Evolutionary conservation across 2,888 invertebrate species (phyloP).

Genomic region (Oligia latruncula): DNA sequence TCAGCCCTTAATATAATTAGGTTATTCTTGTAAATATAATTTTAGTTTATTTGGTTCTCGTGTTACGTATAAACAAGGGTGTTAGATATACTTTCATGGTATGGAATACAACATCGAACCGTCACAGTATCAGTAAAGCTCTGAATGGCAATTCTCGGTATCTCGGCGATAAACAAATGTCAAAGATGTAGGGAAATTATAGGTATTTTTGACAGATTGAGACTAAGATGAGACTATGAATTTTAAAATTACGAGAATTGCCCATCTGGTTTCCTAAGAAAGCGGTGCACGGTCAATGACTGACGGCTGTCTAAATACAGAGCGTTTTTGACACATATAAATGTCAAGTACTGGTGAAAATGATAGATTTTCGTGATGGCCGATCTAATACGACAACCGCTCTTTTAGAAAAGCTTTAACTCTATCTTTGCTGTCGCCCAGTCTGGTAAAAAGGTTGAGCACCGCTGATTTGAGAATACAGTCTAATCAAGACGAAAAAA

Average conservation of each 20-base stretch:
- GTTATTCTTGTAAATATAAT: slow-evolving; percentile 39
- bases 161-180: too few relatives aligned
- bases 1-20: neutral
- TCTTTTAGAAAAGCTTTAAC: neutral
- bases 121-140: neutral
- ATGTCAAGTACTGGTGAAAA: neutral
- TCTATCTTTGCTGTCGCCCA: neutral
- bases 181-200: too few relatives aligned
- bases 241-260: too few relatives aligned
- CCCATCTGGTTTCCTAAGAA: neutral
- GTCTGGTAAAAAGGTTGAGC: slow-evolving; percentile 14
- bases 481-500: neutral
- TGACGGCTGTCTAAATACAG: neutral
- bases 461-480: slow-evolving; percentile 11
- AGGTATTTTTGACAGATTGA: too few relatives aligned
- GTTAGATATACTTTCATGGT: neutral
- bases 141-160: too few relatives aligned
- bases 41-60: slow-evolving; percentile 5
- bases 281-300: neutral
- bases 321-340: neutral
- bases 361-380: too few relatives aligned
- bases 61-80: neutral
- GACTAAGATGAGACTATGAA: too few relatives aligned
- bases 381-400: neutral
- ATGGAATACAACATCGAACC: neutral